A percentile compares a stretch with the other conserved stretches of the same genome.
These are phyloP conservation scores for Leptobrachium leishanense DNA, from an alignment of 2,113 vertebrate genomes.

Conservation along the genomic window DNA sequence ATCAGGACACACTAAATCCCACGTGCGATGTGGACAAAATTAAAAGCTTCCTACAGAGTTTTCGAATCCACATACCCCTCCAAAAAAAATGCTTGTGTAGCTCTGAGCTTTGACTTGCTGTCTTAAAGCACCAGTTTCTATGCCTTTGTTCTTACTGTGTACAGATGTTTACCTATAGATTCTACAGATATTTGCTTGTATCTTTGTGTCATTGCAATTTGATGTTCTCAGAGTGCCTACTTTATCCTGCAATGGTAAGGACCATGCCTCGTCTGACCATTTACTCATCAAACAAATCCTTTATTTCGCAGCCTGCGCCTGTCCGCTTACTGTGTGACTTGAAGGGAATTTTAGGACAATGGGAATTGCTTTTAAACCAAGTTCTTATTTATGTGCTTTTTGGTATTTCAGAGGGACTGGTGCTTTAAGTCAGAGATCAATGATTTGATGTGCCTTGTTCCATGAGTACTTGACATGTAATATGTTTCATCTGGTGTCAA, in stretches of 20 bases:
- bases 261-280: not conserved
- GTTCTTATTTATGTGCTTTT: conserved; percentile 4
- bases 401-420: conserved; percentile 19
- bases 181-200: conserved; percentile 6
- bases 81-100: conserved; percentile 31
- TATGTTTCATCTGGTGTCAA: conserved; percentile 41
- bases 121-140: conserved; percentile 47
- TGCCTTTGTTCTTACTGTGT: not conserved
- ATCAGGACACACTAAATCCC: too few relatives aligned
- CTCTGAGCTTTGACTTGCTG: conserved; percentile 48
- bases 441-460: conserved; percentile 30
- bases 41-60: not conserved
- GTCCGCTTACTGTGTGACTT: conserved; percentile 5
- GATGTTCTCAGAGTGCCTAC: not conserved
- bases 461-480: conserved; percentile 32
- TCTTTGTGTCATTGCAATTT: not conserved
- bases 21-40: too few relatives aligned
- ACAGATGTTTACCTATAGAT: not conserved
- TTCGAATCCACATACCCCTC: not conserved
- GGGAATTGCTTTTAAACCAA: not conserved
- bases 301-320: not conserved
- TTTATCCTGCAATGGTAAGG: not conserved
- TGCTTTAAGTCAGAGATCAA: conserved; percentile 26
- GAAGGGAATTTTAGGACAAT: not conserved
- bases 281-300: not conserved